A percentile compares a stretch with the other conserved stretches of the same genome.
Conservation (phyloP, 2,888 invertebrate genomes). For the Minunthozetes semirufus region DNA sequence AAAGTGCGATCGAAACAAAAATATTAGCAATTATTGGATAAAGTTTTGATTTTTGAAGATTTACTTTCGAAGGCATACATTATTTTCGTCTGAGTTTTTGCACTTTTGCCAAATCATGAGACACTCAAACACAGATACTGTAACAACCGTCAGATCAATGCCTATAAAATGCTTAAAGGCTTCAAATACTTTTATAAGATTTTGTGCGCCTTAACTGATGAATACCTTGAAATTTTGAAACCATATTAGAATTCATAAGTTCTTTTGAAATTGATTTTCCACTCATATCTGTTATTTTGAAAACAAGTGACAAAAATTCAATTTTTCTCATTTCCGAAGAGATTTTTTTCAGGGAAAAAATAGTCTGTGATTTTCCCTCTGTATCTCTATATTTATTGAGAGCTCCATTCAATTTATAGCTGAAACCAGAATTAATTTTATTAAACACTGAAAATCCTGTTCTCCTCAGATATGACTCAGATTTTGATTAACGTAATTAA, state of each 20-base stretch:
- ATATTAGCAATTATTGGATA: too few relatives aligned
- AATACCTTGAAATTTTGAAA: too few relatives aligned
- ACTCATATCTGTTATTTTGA: too few relatives aligned
- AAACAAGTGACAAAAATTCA: not conserved
- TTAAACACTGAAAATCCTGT: not conserved
- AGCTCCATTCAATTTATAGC: not conserved
- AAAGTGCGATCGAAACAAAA: too few relatives aligned
- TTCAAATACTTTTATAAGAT: too few relatives aligned
- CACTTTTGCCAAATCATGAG: conserved; percentile 1
- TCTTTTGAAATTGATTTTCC: too few relatives aligned
- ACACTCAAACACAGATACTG: not conserved
- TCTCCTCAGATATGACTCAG: not conserved
- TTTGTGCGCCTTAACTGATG: too few relatives aligned
- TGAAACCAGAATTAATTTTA: not conserved
- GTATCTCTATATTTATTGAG: not conserved
- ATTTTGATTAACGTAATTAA: not conserved
- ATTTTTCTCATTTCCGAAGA: not conserved
- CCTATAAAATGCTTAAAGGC: too few relatives aligned
- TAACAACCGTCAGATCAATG: conserved; percentile 8
- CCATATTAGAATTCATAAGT: too few relatives aligned
- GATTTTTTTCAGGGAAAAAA: not conserved
- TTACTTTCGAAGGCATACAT: conserved; percentile 4
- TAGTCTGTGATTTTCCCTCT: not conserved
- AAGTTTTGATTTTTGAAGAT: not conserved
- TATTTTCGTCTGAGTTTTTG: not conserved